phyloP scores from a whole-genome alignment of 2,888 invertebrate species.

The Diadegma fenestrale region DNA sequence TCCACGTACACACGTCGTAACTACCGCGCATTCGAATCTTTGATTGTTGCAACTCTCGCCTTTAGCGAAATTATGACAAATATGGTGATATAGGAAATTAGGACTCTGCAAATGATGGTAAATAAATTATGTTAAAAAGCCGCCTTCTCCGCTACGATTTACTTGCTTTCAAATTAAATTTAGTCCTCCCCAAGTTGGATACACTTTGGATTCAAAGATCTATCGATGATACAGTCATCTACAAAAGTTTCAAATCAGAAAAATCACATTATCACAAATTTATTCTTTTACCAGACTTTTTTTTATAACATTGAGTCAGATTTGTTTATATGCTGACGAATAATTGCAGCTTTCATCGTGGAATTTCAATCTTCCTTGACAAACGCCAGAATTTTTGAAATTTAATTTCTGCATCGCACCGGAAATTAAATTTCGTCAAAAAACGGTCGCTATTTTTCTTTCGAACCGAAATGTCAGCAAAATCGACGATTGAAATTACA shows the following conservation, averaged over 20 bases:
- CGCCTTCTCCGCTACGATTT: conserved; percentile 37
- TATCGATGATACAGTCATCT: conserved; percentile 22
- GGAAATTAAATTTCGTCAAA: too few species aligned
- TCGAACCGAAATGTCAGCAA: too few species aligned
- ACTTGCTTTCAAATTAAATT: conserved; percentile 58
- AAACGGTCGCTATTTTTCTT: too few species aligned
- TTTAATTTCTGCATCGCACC: neutral
- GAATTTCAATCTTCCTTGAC: neutral
- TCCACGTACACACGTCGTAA: conserved; percentile 11
- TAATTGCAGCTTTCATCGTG: neutral
- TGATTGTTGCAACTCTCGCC: conserved; percentile 61
- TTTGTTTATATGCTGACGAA: neutral
- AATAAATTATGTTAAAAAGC: conserved; percentile 53
- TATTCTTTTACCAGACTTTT: neutral
- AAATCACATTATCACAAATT: neutral
- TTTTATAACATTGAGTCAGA: neutral
- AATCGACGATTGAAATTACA: too few species aligned
- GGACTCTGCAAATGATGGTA: conserved; percentile 47
- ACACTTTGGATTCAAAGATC: conserved; percentile 10
- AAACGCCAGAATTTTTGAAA: neutral
- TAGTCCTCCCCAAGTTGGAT: conserved; percentile 46
- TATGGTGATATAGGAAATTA: conserved; percentile 67
- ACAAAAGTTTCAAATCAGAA: neutral
- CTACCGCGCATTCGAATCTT: conserved; percentile 42
- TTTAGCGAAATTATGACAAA: conserved; percentile 61